Evolutionary conservation across 2,888 invertebrate species (phyloP).

Genomic region (Oligia fasciuncula): DNA sequence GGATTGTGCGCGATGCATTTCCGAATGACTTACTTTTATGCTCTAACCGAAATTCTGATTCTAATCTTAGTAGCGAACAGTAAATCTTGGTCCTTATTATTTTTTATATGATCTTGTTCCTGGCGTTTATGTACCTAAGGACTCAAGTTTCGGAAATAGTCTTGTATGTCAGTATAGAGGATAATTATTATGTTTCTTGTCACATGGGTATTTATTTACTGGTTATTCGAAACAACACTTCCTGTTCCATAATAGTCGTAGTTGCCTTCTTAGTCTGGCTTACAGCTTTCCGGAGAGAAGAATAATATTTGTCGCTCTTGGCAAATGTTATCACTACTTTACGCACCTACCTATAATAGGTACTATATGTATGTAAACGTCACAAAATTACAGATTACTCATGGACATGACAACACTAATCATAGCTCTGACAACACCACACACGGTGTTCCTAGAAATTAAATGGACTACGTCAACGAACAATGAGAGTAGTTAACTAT

Average conservation of each 20-base stretch:
- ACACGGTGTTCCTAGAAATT: slow-evolving; percentile 26
- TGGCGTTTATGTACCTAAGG: background rate
- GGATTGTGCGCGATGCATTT: slow-evolving; percentile 18
- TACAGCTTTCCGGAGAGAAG: too few relatives aligned
- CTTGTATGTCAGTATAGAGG: background rate
- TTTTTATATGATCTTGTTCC: background rate
- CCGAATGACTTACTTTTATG: slow-evolving; percentile 20
- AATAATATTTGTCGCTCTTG: background rate
- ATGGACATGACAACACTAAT: slow-evolving; percentile 38
- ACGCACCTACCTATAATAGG: background rate
- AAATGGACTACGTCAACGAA: slow-evolving; percentile 24
- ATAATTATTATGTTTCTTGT: background rate
- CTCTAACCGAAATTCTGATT: slow-evolving; percentile 2
- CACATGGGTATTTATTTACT: too few relatives aligned
- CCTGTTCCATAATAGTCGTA: background rate
- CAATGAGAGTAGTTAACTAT: slow-evolving; percentile 20
- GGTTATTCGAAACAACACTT: background rate
- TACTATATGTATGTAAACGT: background rate
- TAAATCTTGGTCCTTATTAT: background rate
- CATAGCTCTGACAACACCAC: slow-evolving; percentile 24
- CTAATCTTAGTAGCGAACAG: slow-evolving; percentile 1
- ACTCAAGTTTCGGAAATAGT: background rate
- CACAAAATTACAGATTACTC: slow-evolving; percentile 27
- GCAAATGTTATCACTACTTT: background rate
- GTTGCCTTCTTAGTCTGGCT: background rate